These are phyloP conservation scores for Lasioglossum zephyrum DNA, from an alignment of 2,888 invertebrate genomes.

Conservation along the genomic window DNA sequence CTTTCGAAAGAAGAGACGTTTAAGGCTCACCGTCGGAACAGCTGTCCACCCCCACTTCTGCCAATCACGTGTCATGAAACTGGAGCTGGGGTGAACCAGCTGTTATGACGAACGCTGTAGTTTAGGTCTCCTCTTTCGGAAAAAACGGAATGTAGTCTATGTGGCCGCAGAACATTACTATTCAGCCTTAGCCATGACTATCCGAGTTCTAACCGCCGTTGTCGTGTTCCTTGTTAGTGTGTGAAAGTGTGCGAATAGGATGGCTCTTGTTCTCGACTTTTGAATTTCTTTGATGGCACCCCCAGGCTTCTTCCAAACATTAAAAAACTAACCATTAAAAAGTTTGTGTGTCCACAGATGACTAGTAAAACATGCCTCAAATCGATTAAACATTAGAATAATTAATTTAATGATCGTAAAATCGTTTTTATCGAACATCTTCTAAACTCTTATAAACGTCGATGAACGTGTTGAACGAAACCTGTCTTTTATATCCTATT, in stretches of 20 bases:
- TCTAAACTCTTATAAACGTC: neutral
- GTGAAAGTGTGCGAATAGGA: neutral
- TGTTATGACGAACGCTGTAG: neutral
- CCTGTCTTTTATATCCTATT: neutral
- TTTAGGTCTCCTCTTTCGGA: neutral
- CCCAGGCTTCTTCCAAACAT: no score
- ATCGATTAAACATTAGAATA: neutral
- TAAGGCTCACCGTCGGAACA: neutral
- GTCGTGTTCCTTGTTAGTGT: conserved; percentile 15
- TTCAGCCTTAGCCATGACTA: conserved; percentile 28
- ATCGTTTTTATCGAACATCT: neutral
- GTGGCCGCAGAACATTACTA: conserved; percentile 31
- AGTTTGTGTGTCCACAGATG: rapidly evolving
- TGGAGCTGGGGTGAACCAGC: neutral
- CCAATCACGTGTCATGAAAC: neutral
- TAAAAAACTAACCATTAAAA: neutral
- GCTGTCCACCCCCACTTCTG: neutral
- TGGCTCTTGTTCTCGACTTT: no score
- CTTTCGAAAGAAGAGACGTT: neutral
- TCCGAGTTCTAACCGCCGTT: conserved; percentile 37
- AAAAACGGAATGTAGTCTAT: conserved; percentile 17
- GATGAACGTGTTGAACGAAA: neutral
- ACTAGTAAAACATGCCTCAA: neutral
- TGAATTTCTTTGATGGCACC: no score
- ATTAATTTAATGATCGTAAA: neutral